These are phyloP conservation scores for Carpatolechia fugitivella DNA, from an alignment of 2,888 invertebrate species.

Conservation along the genomic window DNA sequence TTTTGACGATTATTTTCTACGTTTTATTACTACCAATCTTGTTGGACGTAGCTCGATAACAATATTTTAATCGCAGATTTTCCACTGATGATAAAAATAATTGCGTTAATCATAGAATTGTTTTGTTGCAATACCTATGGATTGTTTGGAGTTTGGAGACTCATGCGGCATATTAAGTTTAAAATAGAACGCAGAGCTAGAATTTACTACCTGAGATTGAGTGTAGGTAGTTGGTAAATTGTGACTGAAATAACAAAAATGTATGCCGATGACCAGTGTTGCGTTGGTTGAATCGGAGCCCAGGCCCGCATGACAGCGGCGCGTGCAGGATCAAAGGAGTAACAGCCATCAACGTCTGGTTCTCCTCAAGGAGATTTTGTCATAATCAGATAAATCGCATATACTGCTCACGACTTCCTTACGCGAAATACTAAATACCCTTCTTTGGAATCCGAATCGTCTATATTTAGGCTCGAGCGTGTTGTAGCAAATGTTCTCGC, in stretches of 20 bases:
- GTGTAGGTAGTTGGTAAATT: conserved; percentile 35
- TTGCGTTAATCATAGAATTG: not conserved
- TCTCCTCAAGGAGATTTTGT: conserved; percentile 56
- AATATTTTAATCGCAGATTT: not conserved
- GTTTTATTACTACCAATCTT: conserved; percentile 2
- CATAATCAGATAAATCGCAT: conserved; percentile 62
- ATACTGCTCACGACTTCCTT: conserved; percentile 54
- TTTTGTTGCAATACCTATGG: not conserved
- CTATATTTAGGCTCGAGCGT: conserved; percentile 33
- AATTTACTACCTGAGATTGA: conserved; percentile 33
- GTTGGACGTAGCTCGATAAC: not conserved
- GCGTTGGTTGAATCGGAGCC: conserved; percentile 44
- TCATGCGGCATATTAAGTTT: not conserved
- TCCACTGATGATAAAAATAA: not conserved
- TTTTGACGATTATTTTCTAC: conserved; percentile 15
- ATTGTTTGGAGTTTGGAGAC: conserved; percentile 1
- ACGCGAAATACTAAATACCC: conserved; percentile 40
- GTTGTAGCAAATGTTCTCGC: conserved; percentile 18
- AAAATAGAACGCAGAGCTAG: conserved; percentile 20
- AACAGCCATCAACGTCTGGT: conserved; percentile 51
- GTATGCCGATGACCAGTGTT: conserved; percentile 49
- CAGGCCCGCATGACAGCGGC: conserved; percentile 38
- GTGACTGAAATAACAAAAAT: conserved; percentile 46
- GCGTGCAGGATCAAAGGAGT: conserved; percentile 60
- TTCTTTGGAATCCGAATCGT: conserved; percentile 36